phyloP scores from a whole-genome alignment of 2,797 vertebrate genomes.

The Rhyacichthys aspro region DNA sequence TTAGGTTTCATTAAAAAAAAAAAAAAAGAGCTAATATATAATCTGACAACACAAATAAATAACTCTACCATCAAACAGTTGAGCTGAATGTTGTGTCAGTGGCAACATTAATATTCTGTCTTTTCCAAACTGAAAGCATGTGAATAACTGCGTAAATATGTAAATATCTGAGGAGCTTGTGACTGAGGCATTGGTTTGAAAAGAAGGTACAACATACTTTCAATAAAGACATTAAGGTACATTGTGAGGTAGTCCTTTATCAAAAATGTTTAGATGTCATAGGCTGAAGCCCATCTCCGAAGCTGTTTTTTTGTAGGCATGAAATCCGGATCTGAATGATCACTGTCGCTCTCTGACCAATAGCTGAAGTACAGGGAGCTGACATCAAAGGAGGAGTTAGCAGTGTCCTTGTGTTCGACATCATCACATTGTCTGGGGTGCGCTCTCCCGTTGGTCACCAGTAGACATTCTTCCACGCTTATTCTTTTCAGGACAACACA shows the following conservation, averaged over 20 bases:
- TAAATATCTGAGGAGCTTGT: too few relatives aligned
- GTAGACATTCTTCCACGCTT: slow-evolving; percentile 25
- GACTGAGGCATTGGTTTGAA: too few relatives aligned
- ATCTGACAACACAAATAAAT: too few relatives aligned
- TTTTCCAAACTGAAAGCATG: too few relatives aligned
- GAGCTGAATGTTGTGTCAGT: too few relatives aligned
- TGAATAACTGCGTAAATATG: too few relatives aligned
- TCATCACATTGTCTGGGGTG: background rate
- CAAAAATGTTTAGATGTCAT: background rate
- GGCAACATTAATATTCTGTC: too few relatives aligned
- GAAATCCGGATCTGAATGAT: slow-evolving; percentile 66
- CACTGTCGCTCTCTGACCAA: slow-evolving; percentile 38
- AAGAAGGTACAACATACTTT: too few relatives aligned
- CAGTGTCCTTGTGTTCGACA: background rate
- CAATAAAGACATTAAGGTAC: too few relatives aligned
- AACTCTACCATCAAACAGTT: too few relatives aligned
- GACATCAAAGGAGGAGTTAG: slow-evolving; percentile 54
- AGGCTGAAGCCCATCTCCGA: background rate
- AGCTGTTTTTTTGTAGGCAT: slow-evolving; percentile 38
- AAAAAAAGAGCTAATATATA: too few relatives aligned
- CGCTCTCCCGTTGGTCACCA: background rate
- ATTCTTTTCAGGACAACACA: slow-evolving; percentile 67
- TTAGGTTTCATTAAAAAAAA: too few relatives aligned
- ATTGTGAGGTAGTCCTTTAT: background rate
- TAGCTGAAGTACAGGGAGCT: slow-evolving; percentile 64